A percentile compares a stretch with the other conserved stretches of the same genome.
Conservation (phyloP, 2,888 invertebrate species). For the Dioctria linearis region DNA sequence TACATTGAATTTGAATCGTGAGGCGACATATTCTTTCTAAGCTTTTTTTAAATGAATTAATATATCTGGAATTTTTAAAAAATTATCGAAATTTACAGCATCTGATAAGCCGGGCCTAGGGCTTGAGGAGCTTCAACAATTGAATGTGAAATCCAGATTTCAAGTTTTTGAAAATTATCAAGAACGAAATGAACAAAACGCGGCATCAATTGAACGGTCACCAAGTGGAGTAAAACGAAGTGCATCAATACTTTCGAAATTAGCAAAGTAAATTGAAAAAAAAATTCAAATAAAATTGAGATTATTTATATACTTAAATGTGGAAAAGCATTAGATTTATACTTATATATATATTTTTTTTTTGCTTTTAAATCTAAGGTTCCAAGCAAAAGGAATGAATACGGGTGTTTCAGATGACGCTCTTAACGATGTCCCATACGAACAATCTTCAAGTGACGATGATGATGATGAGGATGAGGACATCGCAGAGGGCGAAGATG, state of each 20-base stretch:
- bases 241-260: constrained; percentile 83
- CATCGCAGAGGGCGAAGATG: constrained; percentile 72
- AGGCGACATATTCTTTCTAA: too few relatives aligned
- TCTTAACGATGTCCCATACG: constrained; percentile 81
- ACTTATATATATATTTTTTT: not conserved
- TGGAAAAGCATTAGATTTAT: constrained; percentile 15
- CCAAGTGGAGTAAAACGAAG: constrained; percentile 75
- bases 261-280: constrained; percentile 78
- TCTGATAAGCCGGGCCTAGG: constrained; percentile 90
- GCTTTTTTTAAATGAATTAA: too few relatives aligned
- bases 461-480: constrained; percentile 67
- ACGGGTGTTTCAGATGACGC: constrained; percentile 84
- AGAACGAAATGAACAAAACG: constrained; percentile 64
- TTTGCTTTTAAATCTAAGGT: constrained; percentile 71
- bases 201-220: constrained; percentile 52
- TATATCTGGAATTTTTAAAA: too few relatives aligned
- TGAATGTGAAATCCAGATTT: constrained; percentile 89
- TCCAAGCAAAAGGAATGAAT: constrained; percentile 88
- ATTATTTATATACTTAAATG: constrained; percentile 40
- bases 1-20: too few relatives aligned
- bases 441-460: constrained; percentile 73
- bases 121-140: constrained; percentile 83
- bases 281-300: constrained; percentile 23
- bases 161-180: constrained; percentile 80
- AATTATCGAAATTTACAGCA: constrained; percentile 72